Base-by-base conservation (phyloP, 2,888 invertebrate species). In the Pachydiplax longipennis region DNA sequence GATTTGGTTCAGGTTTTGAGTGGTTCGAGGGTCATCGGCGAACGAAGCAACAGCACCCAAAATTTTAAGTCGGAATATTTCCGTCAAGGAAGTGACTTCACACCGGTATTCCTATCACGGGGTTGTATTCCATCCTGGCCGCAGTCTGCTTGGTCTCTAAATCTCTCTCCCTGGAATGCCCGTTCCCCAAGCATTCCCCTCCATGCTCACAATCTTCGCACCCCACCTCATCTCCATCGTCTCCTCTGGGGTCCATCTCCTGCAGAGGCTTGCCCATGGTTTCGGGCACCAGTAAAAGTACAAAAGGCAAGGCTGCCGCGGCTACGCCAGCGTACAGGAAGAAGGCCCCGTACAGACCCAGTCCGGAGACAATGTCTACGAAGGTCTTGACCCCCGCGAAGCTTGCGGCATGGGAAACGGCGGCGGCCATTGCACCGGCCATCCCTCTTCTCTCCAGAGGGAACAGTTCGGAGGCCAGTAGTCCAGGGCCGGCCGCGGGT, bases 251-350 rank as follows among this genome's bases (percentile, higher is more conserved):
- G 93, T 97, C 97, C 96, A 98, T 98, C 94, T 98, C 98, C 93
- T 98, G 98, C 92, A 98, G 94, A 93, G 98, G 97, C 92, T 97
- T 97, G 0, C 98, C 98, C 94, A 97, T 98, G 6, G 98, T 98
- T 94, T 98, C 98, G 0, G 98, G 98, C 13, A 98, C 97, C 93
- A 96, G 97, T 93, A 97, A 96, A 4, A 97, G 97, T 1, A 98
- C 97, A 94, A 98, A 98, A 93, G 97, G 96, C 18, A 98, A 94
- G 31, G 98, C 97, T 40, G 97, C 95, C 0, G 97, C 96, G 83
- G 98, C 97, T 93, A 98, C 96, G 90, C 96, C 96, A 0, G 98
- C 97, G 94, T 98, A 98, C 92, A 98, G 94, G 97, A 97, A 98
- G 94, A 98, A 98, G 2, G 98, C 97, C 0, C 98, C 98, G 93